Conservation (phyloP, 2,797 vertebrate species). For the Gymnoscopelus microlampas region DNA sequence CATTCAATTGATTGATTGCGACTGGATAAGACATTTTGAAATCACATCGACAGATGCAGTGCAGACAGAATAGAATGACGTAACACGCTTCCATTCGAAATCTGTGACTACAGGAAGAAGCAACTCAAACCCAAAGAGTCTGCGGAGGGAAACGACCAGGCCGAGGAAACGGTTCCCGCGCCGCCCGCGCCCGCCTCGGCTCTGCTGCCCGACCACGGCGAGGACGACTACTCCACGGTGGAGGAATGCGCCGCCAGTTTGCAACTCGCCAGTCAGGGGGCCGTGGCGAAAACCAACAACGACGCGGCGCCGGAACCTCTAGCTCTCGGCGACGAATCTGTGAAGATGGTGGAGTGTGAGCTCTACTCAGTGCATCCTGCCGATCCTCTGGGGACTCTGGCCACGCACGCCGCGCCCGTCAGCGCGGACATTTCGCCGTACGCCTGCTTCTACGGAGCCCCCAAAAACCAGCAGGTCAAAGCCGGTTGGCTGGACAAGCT, state of each 20-base stretch:
- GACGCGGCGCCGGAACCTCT: constrained; percentile 8
- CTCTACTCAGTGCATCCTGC: constrained; percentile 56
- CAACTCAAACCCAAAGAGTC: neutral
- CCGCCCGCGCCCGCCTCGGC: neutral
- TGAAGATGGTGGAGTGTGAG: constrained; percentile 65
- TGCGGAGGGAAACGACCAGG: neutral
- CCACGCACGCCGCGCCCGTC: constrained; percentile 14
- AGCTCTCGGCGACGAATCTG: constrained; percentile 11
- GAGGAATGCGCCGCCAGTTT: constrained; percentile 52
- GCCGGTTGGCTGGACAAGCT: constrained; percentile 97
- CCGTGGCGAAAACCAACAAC: constrained; percentile 8
- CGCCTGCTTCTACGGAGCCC: constrained; percentile 91
- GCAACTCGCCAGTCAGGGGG: constrained; percentile 17
- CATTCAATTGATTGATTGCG: too few species aligned
- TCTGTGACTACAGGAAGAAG: constrained; percentile 46
- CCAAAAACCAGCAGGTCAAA: constrained; percentile 78
- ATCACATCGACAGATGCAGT: too few species aligned
- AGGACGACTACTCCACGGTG: constrained; percentile 73
- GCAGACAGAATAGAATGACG: too few species aligned
- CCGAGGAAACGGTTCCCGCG: constrained; percentile 5
- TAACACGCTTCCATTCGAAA: too few species aligned
- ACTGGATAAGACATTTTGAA: too few species aligned
- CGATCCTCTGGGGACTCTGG: constrained; percentile 35
- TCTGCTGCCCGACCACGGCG: constrained; percentile 1
- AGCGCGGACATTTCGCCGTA: constrained; percentile 88